Percentiles rank a stretch among this genome's conserved stretches.
Evolutionary conservation across 1,140 invertebrate genomes (phyloP).

Genomic region (Eumeta japonica): DNA sequence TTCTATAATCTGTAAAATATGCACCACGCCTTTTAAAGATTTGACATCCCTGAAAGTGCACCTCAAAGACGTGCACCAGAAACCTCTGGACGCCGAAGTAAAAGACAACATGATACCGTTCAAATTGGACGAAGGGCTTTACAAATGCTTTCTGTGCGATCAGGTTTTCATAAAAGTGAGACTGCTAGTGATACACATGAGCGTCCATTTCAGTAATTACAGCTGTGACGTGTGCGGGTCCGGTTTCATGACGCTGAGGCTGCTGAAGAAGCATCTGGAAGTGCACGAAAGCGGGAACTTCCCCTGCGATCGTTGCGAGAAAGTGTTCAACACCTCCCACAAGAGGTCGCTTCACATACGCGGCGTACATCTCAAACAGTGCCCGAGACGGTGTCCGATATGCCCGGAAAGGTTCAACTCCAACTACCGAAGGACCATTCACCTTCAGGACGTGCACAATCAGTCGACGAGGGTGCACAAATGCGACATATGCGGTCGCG

Average conservation of each 20-base stretch:
- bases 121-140: slow-evolving; percentile 29
- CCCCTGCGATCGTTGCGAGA: slow-evolving; percentile 40
- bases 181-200: slow-evolving; percentile 48
- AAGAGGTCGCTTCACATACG: slow-evolving; percentile 38
- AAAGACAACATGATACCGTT: slow-evolving; percentile 48
- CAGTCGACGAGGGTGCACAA: slow-evolving; percentile 47
- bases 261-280: slow-evolving; percentile 53
- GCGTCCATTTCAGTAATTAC: slow-evolving; percentile 47
- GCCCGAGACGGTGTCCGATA: slow-evolving; percentile 37
- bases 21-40: slow-evolving; percentile 19
- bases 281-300: slow-evolving; percentile 53
- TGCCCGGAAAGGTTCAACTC: slow-evolving; percentile 48
- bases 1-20: slow-evolving; percentile 34
- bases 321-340: slow-evolving; percentile 40
- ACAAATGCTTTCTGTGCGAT: slow-evolving; percentile 59
- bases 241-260: slow-evolving; percentile 54
- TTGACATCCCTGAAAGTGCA: slow-evolving; percentile 31
- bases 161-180: slow-evolving; percentile 57
- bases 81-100: slow-evolving; percentile 32
- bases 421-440: slow-evolving; percentile 41
- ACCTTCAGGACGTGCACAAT: slow-evolving; percentile 45
- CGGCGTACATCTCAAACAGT: slow-evolving; percentile 43
- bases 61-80: slow-evolving; percentile 33
- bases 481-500: slow-evolving; percentile 41
- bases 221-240: slow-evolving; percentile 56